Evolutionary conservation across 2,113 vertebrate species (phyloP).

Genomic region (Paradoxurus hermaphroditus): DNA sequence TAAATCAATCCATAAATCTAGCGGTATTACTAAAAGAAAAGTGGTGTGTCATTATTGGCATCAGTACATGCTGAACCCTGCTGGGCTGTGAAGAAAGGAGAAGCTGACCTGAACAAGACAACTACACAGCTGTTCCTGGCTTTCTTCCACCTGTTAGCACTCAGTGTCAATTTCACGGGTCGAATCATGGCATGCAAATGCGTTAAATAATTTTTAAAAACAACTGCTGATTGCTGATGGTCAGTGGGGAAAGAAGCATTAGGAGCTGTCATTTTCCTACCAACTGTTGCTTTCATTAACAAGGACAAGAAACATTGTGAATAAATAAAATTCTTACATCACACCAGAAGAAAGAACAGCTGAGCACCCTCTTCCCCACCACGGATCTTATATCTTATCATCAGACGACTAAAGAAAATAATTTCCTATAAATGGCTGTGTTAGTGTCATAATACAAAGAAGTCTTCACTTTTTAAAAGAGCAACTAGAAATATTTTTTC

Average conservation of each 20-base stretch:
- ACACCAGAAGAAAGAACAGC: not conserved
- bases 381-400: slow-evolving; percentile 1
- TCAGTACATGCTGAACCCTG: not conserved
- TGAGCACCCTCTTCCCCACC: not conserved
- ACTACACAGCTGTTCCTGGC: not conserved
- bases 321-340: slow-evolving; percentile 14
- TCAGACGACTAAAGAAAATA: slow-evolving; percentile 20
- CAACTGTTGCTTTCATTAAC: not conserved
- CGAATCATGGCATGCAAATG: not conserved
- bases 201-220: not conserved
- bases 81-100: not conserved
- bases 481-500: not conserved
- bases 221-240: not conserved
- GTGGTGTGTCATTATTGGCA: not conserved
- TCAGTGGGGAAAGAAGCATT: not conserved
- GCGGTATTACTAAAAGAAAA: not conserved
- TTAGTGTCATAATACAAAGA: slow-evolving; percentile 1
- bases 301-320: not conserved
- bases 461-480: not conserved
- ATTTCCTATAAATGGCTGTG: not conserved
- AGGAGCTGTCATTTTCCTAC: slow-evolving; percentile 7
- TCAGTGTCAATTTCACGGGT: not conserved
- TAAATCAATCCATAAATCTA: not conserved
- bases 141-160: not conserved
- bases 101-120: not conserved